Conservation (phyloP, 2,797 vertebrate species). For the Sparus aurata region DNA sequence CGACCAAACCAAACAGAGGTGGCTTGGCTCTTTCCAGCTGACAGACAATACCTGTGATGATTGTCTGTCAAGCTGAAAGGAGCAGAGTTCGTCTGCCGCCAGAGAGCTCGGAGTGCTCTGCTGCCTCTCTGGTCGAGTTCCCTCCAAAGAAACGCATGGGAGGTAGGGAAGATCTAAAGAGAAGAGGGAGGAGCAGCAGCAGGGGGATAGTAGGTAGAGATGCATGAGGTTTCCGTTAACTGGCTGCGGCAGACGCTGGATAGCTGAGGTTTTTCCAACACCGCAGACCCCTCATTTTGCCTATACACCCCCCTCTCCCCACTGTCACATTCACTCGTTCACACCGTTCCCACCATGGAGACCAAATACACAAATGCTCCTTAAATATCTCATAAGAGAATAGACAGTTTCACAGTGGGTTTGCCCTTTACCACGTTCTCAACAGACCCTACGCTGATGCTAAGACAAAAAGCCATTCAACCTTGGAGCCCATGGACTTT, state of each 20-base stretch:
- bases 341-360: conserved; percentile 61
- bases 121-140: conserved; percentile 58
- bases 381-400: conserved; percentile 52
- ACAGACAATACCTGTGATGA: conserved; percentile 64
- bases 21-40: conserved; percentile 52
- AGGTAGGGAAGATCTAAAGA: conserved; percentile 32
- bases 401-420: conserved; percentile 47
- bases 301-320: conserved; percentile 43
- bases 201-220: conserved; percentile 24
- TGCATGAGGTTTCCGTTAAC: conserved; percentile 75
- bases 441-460: conserved; percentile 51
- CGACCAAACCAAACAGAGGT: conserved; percentile 64
- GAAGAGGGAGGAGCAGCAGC: conserved; percentile 15
- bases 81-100: conserved; percentile 56
- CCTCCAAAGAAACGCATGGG: conserved; percentile 56
- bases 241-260: conserved; percentile 65
- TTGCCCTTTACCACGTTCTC: conserved; percentile 53
- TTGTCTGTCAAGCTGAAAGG: conserved; percentile 68
- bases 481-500: conserved; percentile 22
- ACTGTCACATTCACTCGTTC: conserved; percentile 75
- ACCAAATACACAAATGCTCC: conserved; percentile 59
- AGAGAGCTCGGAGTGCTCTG: conserved; percentile 43
- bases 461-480: conserved; percentile 62
- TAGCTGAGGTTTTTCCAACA: conserved; percentile 66
- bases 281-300: conserved; percentile 54